Conservation (phyloP, 2,113 vertebrate species). For the Podocnemis expansa region DNA sequence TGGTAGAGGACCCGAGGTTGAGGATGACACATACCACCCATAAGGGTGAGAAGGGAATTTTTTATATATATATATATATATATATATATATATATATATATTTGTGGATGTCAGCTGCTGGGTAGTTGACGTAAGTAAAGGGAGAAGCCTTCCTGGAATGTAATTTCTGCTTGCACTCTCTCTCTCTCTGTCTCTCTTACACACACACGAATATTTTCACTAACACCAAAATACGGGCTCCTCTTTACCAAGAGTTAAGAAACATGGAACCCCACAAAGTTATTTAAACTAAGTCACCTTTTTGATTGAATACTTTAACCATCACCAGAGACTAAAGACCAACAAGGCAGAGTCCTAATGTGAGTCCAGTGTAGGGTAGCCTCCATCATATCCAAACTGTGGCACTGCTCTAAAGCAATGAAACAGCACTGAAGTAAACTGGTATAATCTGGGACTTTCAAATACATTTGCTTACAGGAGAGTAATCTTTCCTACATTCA, state of each 20-base stretch:
- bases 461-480: not conserved
- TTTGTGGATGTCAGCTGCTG: not conserved
- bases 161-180: not conserved
- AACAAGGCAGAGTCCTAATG: not conserved
- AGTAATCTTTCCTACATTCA: not conserved
- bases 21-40: too few relatives aligned
- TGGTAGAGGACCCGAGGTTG: too few relatives aligned
- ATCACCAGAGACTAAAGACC: constrained; percentile 16
- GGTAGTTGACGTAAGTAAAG: not conserved
- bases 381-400: not conserved
- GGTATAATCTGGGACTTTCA: constrained; percentile 23
- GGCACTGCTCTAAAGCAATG: not conserved
- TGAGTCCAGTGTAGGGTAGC: not conserved
- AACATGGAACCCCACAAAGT: not conserved
- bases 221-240: not conserved
- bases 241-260: not conserved
- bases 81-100: too few relatives aligned
- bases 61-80: too few relatives aligned
- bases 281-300: constrained; percentile 1
- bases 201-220: not conserved
- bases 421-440: not conserved
- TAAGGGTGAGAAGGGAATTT: too few relatives aligned
- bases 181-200: not conserved
- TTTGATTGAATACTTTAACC: constrained; percentile 41
- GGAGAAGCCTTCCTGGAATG: not conserved